Percentiles rank a stretch among this genome's conserved stretches.
Evolutionary conservation across 2,797 vertebrate species (phyloP).

Genomic region (Acrossocheilus fasciatus): DNA sequence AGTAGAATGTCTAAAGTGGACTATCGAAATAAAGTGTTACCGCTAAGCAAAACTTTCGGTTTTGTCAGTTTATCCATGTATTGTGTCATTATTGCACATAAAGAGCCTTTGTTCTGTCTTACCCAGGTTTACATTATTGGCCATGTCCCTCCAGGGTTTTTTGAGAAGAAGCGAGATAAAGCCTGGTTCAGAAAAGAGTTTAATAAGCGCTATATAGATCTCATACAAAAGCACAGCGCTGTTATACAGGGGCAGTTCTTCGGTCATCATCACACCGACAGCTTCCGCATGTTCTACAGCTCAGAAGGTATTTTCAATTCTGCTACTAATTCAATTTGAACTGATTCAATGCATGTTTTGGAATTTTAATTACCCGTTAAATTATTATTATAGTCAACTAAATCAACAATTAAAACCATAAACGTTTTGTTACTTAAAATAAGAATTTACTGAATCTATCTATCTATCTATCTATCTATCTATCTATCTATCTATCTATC

Average conservation of each 20-base stretch:
- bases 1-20: no score
- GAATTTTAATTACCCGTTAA: background rate
- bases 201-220: constrained; percentile 83
- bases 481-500: no score
- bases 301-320: constrained; percentile 64
- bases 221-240: constrained; percentile 83
- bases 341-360: background rate
- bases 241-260: constrained; percentile 93
- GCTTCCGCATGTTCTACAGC: constrained; percentile 91
- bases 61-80: constrained; percentile 3
- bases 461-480: no score
- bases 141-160: constrained; percentile 92
- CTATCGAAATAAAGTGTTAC: no score
- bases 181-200: constrained; percentile 87
- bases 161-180: constrained; percentile 90
- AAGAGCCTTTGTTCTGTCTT: constrained; percentile 27
- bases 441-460: no score
- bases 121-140: constrained; percentile 93
- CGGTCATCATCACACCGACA: constrained; percentile 95
- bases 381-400: no score
- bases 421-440: no score
- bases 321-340: no score
- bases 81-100: no score
- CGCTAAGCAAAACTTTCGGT: background rate
- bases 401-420: no score